A percentile compares a stretch with the other conserved stretches of the same genome.
Evolutionary conservation across 2,888 invertebrate species (phyloP).

Genomic region (Helobdella robusta): DNA sequence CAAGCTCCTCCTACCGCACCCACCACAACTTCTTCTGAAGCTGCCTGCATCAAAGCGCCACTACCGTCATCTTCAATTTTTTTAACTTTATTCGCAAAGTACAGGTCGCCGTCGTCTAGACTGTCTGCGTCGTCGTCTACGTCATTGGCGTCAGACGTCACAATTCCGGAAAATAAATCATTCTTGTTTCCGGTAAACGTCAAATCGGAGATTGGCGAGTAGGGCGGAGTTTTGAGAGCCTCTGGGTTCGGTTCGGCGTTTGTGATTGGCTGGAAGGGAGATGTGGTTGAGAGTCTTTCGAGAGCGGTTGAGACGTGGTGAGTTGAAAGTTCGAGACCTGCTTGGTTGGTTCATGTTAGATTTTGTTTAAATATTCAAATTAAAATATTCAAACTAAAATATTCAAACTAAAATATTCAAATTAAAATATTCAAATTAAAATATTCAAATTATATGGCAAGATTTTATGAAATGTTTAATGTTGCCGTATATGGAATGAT

Average conservation of each 20-base stretch:
- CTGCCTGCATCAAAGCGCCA: not conserved
- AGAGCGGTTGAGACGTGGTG: not conserved
- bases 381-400: not conserved
- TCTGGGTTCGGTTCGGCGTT: not conserved
- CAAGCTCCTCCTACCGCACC: no score
- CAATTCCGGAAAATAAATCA: constrained; percentile 21
- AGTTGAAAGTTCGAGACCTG: not conserved
- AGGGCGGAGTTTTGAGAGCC: not conserved
- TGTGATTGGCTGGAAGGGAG: constrained; percentile 9
- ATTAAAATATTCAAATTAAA: no score
- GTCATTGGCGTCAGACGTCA: constrained; percentile 8
- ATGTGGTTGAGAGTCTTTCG: constrained; percentile 16
- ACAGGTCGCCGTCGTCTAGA: not conserved
- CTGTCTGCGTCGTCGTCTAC: not conserved
- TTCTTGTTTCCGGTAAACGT: not conserved
- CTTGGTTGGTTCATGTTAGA: not conserved
- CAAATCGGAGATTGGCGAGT: not conserved
- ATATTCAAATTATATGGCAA: no score
- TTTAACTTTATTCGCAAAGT: no score
- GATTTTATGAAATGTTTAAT: no score
- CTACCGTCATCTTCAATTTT: not conserved
- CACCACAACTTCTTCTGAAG: no score
- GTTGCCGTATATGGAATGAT: no score
- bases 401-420: no score
- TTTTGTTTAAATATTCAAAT: no score